Evolutionary conservation across 2,113 vertebrate genomes (phyloP).

Genomic region (Cebus imitator): DNA sequence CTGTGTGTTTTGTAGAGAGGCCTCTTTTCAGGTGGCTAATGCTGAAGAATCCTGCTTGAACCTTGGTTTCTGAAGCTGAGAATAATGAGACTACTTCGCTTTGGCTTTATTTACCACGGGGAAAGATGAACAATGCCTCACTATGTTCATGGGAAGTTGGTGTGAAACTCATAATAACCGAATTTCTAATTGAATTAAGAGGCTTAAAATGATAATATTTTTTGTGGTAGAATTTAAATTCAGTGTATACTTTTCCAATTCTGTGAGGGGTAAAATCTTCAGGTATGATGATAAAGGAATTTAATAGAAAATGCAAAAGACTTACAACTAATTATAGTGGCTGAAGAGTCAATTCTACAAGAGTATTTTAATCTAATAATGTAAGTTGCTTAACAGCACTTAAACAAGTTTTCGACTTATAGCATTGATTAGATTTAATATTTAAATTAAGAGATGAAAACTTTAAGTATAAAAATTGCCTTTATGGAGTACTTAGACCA

Average conservation of each 20-base stretch:
- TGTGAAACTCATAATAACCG: neutral
- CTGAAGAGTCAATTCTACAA: neutral
- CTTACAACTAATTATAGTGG: neutral
- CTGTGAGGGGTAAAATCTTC: neutral
- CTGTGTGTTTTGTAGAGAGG: neutral
- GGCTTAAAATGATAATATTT: neutral
- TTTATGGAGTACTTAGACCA: neutral
- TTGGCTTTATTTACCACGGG: neutral
- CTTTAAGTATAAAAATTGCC: neutral
- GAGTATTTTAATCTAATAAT: neutral
- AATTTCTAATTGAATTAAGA: neutral
- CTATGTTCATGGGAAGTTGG: neutral
- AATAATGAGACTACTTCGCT: neutral
- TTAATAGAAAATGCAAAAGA: neutral
- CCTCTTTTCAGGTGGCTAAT: neutral
- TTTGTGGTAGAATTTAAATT: neutral
- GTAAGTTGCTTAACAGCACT: neutral
- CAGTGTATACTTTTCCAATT: neutral
- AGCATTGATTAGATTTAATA: neutral
- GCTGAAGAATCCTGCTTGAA: neutral
- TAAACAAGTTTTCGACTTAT: neutral
- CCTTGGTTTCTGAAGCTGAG: neutral
- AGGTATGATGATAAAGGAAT: neutral
- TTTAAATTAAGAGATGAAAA: conserved; percentile 13
- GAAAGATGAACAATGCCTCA: neutral